Evolutionary conservation across 1,140 invertebrate genomes (phyloP).

Genomic region (Varroa destructor): DNA sequence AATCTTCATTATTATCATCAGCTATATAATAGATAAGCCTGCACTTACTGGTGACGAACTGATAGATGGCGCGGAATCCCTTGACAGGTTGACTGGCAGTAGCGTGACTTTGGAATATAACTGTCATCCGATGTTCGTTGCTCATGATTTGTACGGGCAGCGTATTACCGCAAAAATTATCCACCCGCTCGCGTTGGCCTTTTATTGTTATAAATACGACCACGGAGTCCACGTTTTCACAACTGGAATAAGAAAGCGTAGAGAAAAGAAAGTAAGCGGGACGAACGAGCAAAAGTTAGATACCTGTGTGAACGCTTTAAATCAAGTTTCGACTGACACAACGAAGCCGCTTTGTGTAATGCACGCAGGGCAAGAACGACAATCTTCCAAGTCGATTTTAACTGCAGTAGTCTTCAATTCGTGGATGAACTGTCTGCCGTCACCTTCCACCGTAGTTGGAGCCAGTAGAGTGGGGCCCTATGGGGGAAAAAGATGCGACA

Average conservation of each 20-base stretch:
- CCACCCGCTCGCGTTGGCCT: conserved; percentile 61
- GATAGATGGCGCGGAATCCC: conserved; percentile 72
- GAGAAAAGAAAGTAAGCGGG: conserved; percentile 28
- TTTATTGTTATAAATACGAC: conserved; percentile 62
- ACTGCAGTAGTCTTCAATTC: too few relatives aligned
- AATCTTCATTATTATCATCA: too few relatives aligned
- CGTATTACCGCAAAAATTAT: conserved; percentile 63
- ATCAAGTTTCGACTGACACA: too few relatives aligned
- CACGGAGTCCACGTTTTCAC: conserved; percentile 58
- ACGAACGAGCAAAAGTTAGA: conserved; percentile 11
- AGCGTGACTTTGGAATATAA: conserved; percentile 60
- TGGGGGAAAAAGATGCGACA: too few relatives aligned
- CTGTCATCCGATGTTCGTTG: conserved; percentile 60
- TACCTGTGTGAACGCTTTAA: neutral
- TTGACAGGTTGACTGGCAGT: conserved; percentile 54
- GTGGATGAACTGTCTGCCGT: too few relatives aligned
- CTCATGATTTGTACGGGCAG: conserved; percentile 74
- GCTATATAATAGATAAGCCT: conserved; percentile 44
- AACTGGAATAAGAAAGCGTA: conserved; percentile 48
- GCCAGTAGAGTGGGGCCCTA: too few relatives aligned
- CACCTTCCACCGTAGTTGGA: too few relatives aligned
- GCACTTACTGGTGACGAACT: conserved; percentile 70
- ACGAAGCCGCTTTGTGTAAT: too few relatives aligned
- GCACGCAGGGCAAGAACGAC: too few relatives aligned
- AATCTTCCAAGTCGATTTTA: too few relatives aligned